Conservation (phyloP, 2,113 vertebrate species). For the Daubentonia madagascariensis region DNA sequence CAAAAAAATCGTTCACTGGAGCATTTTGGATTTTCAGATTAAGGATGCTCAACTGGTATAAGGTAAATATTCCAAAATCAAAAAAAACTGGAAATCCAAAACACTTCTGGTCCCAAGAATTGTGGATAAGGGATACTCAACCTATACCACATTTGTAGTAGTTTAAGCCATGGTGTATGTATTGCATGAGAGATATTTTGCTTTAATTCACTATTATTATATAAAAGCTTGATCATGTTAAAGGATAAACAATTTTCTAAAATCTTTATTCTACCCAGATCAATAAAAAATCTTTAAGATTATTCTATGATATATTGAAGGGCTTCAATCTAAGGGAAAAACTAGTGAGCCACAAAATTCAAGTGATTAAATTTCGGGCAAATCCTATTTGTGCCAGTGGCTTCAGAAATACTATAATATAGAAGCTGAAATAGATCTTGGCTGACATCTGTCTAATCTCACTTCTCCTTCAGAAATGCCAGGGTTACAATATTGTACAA, state of each 20-base stretch:
- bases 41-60: background rate
- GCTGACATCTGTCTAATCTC: background rate
- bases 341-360: background rate
- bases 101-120: background rate
- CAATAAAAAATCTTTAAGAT: constrained; percentile 41
- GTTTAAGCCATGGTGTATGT: background rate
- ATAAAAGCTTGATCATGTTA: constrained; percentile 15
- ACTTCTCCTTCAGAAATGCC: constrained; percentile 19
- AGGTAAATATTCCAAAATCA: background rate
- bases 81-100: background rate
- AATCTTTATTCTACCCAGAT: background rate
- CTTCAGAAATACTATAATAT: constrained; percentile 21
- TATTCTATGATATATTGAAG: background rate
- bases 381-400: background rate
- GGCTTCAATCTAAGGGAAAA: background rate
- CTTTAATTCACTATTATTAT: background rate
- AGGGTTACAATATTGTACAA: background rate
- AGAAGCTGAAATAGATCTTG: background rate
- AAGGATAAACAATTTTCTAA: background rate
- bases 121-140: background rate
- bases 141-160: background rate
- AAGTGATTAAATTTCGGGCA: background rate
- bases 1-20: background rate
- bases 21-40: background rate
- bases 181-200: background rate